phyloP scores from a whole-genome alignment of 2,888 invertebrate genomes.

The Eilema caniola region DNA sequence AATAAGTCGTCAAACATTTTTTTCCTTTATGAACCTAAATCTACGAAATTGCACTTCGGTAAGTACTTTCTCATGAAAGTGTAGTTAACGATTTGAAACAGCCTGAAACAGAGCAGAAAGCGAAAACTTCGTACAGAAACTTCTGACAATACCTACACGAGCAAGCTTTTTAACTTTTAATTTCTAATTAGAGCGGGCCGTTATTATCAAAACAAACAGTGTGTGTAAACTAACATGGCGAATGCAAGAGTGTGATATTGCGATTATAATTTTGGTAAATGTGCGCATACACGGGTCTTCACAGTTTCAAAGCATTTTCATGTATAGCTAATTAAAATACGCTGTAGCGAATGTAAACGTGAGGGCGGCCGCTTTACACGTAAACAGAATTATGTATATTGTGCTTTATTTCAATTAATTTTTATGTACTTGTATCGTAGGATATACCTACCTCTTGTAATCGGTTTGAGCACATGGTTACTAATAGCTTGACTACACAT shows the following conservation, averaged over 20 bases:
- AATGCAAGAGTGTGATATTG: constrained; percentile 70
- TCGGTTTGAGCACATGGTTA: neutral
- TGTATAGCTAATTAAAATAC: constrained; percentile 86
- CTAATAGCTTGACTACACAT: neutral
- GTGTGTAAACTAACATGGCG: constrained; percentile 61
- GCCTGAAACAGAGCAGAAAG: constrained; percentile 23
- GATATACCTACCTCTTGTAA: constrained; percentile 15
- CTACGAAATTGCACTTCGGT: constrained; percentile 16
- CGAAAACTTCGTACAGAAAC: constrained; percentile 31
- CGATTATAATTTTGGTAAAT: constrained; percentile 72
- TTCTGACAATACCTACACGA: constrained; percentile 52
- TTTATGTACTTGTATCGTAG: constrained; percentile 53
- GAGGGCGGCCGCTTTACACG: constrained; percentile 64
- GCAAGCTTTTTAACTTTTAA: constrained; percentile 70
- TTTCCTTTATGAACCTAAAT: constrained; percentile 24
- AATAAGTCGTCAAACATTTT: constrained; percentile 31
- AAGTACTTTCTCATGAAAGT: constrained; percentile 17
- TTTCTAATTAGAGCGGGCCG: constrained; percentile 61
- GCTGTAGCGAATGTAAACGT: constrained; percentile 75
- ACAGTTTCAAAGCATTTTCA: constrained; percentile 83
- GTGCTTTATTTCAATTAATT: constrained; percentile 74
- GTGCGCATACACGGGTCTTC: constrained; percentile 61
- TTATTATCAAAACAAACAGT: constrained; percentile 60
- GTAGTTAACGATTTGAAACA: constrained; percentile 24
- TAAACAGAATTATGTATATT: constrained; percentile 67